Evolutionary conservation across 2,888 invertebrate genomes (phyloP), one percentile per base, ranked within the genome.

Genomic region (Keiferia lycopersicella): DNA sequence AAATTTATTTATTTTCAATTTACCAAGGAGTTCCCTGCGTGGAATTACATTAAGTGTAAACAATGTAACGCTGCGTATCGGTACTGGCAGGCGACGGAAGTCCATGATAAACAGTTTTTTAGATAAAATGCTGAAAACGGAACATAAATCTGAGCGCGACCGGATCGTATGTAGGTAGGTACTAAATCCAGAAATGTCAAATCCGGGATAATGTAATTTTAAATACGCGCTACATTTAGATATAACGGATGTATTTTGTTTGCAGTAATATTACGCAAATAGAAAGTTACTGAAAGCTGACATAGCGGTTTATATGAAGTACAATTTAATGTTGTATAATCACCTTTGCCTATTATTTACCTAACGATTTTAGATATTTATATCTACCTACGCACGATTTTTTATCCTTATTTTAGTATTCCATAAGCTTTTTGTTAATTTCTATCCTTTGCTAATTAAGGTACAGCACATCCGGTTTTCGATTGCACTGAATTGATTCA

Each of bases 41-140:
- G 87, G 91, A 91, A 91, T 91, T 88, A 88, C 87, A 91, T 91
- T 91, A 90, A 88, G 88, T 88, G 91, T 90, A 89, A 90, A 91
- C 89, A 90, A 90, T 89, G 87, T 88, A 88, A 84, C 83, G 85
- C 79, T 84, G 88, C 89, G 89, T 90, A 90, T 91, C 89, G 86
- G 81, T 79, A 73, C 83, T 82, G 84, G 80, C 86, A 84, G 84
- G 86, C 90, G 90, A 90, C 91, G 91, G 91, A 91, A 90, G 88
- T 83, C 73, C 78, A 80, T 88, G 89, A 90, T 90, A 91, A 91
- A 91, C 91, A 90, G 88, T 89, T 88, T 88, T 89, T 88, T 87
- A 88, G 90, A 91, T 91, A 91, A 90, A 88, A 85, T 81, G 78
- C 80, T 88, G 86, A 83, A 88, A 87, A 79, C 84, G 83, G 80